Conservation (phyloP, 2,113 vertebrate species). For the Platycercus adscitus region DNA sequence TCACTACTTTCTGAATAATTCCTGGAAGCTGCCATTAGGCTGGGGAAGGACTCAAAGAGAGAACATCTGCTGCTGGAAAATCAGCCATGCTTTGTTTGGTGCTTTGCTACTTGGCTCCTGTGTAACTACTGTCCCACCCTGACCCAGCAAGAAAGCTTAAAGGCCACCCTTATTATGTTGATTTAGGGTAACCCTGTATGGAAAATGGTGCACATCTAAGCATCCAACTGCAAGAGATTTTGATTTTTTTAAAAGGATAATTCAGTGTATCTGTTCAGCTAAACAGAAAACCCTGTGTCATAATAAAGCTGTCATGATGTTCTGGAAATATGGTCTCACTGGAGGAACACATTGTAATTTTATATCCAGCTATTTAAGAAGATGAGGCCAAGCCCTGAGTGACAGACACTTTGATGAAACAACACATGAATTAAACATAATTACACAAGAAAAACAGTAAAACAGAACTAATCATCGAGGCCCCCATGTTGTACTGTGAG, state of each 20-base stretch:
- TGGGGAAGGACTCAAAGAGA: neutral
- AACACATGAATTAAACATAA: slow-evolving; percentile 63
- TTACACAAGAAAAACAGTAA: slow-evolving; percentile 49
- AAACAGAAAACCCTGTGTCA: slow-evolving; percentile 43
- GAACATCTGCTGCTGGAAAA: neutral
- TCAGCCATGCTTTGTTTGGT: neutral
- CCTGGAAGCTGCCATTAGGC: neutral
- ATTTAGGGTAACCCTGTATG: neutral
- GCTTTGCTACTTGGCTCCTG: neutral
- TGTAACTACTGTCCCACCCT: neutral
- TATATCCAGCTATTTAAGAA: slow-evolving; percentile 57
- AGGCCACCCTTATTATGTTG: neutral
- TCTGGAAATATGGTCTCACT: slow-evolving; percentile 42
- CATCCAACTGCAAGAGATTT: neutral
- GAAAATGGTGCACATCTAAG: neutral
- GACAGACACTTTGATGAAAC: slow-evolving; percentile 48
- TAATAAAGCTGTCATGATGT: slow-evolving; percentile 55
- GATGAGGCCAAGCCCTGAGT: slow-evolving; percentile 43
- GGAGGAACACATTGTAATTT: slow-evolving; percentile 58
- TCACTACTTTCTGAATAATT: neutral
- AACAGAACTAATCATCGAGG: slow-evolving; percentile 40
- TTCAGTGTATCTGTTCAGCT: neutral
- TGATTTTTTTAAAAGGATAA: neutral
- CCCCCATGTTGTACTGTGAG: neutral
- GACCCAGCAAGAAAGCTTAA: neutral